These are phyloP conservation scores for Rhamnusium bicolor DNA, from an alignment of 2,888 invertebrate genomes.

Conservation along the genomic window DNA sequence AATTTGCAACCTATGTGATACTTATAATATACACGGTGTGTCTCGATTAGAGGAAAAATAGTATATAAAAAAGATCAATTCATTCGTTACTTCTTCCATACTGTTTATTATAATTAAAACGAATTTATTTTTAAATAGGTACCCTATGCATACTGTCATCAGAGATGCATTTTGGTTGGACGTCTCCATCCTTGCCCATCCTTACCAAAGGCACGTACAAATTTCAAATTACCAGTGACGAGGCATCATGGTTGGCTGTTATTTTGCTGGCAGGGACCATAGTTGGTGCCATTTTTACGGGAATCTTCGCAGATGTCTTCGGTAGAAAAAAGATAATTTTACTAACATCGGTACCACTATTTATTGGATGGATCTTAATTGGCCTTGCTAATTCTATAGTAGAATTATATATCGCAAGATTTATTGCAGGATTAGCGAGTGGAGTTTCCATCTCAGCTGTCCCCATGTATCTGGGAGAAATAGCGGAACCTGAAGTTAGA, in stretches of 20 bases:
- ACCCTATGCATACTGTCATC: conserved; percentile 64
- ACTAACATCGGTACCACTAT: conserved; percentile 76
- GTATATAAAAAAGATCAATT: no score
- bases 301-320: conserved; percentile 76
- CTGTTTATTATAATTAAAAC: not conserved
- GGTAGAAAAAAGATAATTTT: conserved; percentile 79
- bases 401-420: conserved; percentile 72
- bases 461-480: conserved; percentile 77
- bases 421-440: conserved; percentile 77
- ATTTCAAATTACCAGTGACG: conserved; percentile 72
- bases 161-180: conserved; percentile 74
- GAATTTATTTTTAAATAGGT: conserved; percentile 51
- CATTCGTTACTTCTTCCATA: no score
- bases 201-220: conserved; percentile 72
- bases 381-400: conserved; percentile 75
- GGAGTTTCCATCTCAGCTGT: conserved; percentile 69
- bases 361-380: conserved; percentile 77
- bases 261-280: conserved; percentile 79
- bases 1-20: no score
- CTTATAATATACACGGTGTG: no score
- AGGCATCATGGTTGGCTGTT: conserved; percentile 78
- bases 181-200: conserved; percentile 74
- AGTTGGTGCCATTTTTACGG: conserved; percentile 77
- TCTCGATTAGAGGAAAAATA: no score
- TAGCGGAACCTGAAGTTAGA: conserved; percentile 75